phyloP scores from a whole-genome alignment of 2,888 invertebrate genomes.

The Idaea aversata region DNA sequence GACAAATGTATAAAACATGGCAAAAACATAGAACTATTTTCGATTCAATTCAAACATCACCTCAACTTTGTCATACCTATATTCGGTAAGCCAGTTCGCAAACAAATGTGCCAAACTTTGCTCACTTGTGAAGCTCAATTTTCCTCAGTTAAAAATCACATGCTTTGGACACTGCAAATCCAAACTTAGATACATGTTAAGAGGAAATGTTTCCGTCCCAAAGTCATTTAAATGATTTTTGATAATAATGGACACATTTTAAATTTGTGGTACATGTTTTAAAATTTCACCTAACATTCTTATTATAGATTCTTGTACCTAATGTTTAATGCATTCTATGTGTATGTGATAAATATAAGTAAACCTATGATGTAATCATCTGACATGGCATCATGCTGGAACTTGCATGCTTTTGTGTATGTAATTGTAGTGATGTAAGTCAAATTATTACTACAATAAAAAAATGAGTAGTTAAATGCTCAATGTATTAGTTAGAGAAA shows the following conservation, averaged over 20 bases:
- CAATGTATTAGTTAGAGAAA: slow-evolving; percentile 47
- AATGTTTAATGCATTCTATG: slow-evolving; percentile 43
- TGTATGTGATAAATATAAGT: slow-evolving; percentile 31
- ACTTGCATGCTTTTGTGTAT: slow-evolving; percentile 49
- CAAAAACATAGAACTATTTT: no score
- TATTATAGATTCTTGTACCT: slow-evolving; percentile 36
- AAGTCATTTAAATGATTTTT: slow-evolving; percentile 72
- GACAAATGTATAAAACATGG: no score
- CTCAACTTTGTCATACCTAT: not conserved
- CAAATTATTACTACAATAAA: slow-evolving; percentile 44
- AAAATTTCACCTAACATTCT: slow-evolving; percentile 38
- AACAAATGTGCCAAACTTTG: slow-evolving; percentile 30
- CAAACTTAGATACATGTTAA: slow-evolving; percentile 29
- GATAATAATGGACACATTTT: slow-evolving; percentile 38
- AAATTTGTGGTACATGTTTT: slow-evolving; percentile 44
- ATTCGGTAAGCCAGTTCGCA: not conserved
- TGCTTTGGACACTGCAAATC: slow-evolving; percentile 18
- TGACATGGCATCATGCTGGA: slow-evolving; percentile 31
- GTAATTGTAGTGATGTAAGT: slow-evolving; percentile 43
- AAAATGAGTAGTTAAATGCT: slow-evolving; percentile 50
- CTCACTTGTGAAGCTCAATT: slow-evolving; percentile 30
- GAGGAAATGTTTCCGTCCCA: slow-evolving; percentile 77
- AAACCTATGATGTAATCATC: slow-evolving; percentile 37
- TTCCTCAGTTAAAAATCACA: slow-evolving; percentile 17
- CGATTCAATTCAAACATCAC: not conserved